Base-by-base conservation (phyloP, 2,113 vertebrate genomes). In the Ammospiza caudacuta region DNA sequence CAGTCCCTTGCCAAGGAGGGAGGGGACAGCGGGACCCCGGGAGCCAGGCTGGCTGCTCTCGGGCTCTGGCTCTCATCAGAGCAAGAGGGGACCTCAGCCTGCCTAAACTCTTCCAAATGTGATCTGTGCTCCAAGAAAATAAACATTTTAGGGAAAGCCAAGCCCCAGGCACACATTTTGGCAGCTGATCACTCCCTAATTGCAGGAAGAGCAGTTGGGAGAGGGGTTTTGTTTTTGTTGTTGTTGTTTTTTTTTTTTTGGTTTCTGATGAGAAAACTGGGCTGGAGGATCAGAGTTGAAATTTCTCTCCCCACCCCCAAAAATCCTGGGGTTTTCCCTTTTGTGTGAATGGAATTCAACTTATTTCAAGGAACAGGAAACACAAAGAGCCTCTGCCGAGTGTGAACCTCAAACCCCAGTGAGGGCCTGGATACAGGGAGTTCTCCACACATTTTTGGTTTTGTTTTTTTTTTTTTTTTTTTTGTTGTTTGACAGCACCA, bases 81-180 rank as follows among this genome's bases (percentile, higher is more conserved):
- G 52, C 90, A 23, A 41, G 17, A 13, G 69, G 77, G 84, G 84
- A 85, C 74, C 74, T 78, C 93, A 82, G 94, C 58, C 80, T 82
- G 83, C 93, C 79, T 92, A 83, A 95, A 83, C 87, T 70, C 91
- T 97, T 92, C 96, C 94, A 92, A 95, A 95, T 83, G 94, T 85
- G 51, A 76, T 69, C 95, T 76, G 70, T 66, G 84, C 85, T 92
- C 93, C 75, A 76, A 43, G 29, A 94, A 95, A 95, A 95, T 91
- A 92, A 92, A 95, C 94, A 95, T 83, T 62, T 85, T 73, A 80
- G 95, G 93, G 94, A 82, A 85, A 94, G 91, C 39, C 3, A 80
- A 95, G 79, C 93, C 95, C 90, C 75, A 85, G 84, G 91, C 96
- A 59, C 87, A 91, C 87, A 59, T 70, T 95, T 80, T 94, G 93